phyloP scores from a whole-genome alignment of 2,797 vertebrate species.

The Helostoma temminkii region DNA sequence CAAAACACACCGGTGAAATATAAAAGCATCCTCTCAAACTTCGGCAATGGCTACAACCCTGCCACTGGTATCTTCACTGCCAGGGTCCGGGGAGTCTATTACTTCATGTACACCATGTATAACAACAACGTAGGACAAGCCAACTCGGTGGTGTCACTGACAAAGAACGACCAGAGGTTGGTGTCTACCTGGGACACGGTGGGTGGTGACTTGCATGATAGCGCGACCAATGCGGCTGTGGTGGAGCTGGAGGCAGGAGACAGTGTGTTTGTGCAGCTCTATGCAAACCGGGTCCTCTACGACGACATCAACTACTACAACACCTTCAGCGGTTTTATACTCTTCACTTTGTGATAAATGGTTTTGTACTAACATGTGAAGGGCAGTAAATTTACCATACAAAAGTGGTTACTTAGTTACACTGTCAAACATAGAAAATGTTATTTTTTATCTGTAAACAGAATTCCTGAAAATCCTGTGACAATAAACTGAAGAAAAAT shows the following conservation, averaged over 20 bases:
- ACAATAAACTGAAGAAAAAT: background rate
- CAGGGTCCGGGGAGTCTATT: constrained; percentile 7
- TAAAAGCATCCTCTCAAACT: constrained; percentile 20
- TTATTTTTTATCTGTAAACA: background rate
- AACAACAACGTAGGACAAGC: constrained; percentile 10
- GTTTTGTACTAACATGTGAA: background rate
- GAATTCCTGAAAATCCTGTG: background rate
- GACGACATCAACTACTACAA: background rate
- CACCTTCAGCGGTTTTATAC: constrained; percentile 40
- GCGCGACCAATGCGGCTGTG: constrained; percentile 9
- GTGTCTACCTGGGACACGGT: constrained; percentile 6
- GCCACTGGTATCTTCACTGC: constrained; percentile 33
- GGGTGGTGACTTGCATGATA: background rate
- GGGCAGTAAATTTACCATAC: too few species aligned
- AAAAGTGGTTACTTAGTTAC: too few species aligned
- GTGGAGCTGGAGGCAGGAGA: constrained; percentile 32
- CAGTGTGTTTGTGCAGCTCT: constrained; percentile 31
- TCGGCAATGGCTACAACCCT: constrained; percentile 16
- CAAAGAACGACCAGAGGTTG: constrained; percentile 25
- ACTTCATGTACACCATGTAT: constrained; percentile 36
- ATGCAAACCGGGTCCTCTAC: background rate
- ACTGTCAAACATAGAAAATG: too few species aligned
- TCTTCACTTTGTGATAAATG: constrained; percentile 38
- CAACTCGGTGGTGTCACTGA: constrained; percentile 27
- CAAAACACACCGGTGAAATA: constrained; percentile 9